Evolutionary conservation across 2,113 vertebrate species (phyloP), one percentile per base, ranked within the genome.

Genomic region (Halichoeres trimaculatus): DNA sequence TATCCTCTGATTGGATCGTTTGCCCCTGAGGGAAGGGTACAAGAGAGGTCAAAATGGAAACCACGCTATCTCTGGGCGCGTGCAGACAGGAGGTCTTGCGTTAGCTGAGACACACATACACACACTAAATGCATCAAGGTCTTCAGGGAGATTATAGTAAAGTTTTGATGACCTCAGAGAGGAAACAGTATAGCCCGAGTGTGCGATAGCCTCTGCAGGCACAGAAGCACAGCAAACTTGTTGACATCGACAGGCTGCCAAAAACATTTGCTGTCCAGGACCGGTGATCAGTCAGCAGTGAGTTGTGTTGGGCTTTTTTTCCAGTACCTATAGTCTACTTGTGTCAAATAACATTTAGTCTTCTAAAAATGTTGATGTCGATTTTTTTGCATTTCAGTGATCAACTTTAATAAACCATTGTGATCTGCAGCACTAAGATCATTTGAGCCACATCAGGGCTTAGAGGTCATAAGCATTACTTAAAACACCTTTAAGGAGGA

Each of bases 1-100:
- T 90, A 90, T 89, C 76, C 83, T 88, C 79, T 92, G 91, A 91
- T 91, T 91, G 90, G 91, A 92, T 88, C 78, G 76, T 76, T 79
- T 78, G 68, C 73, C 89, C 86, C 86, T 74, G 67, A 74, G 89
- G 90, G 89, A 91, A 91, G 89, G 89, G 69, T 84, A 91, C 85
- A 84, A 72, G 59, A 40, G 88, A 91, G 89, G 91, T 92, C 89
- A 90, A 86, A 84, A 78, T 70, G 74, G 78, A 88, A 84, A 69
- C 66, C 77, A 70, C 11, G 59, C 83, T 65, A 83, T 88, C 80
- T 82, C 83, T 83, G 80, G 70, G 79, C 72, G n/a, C 10, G 64
- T 13, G 13, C 71, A 81, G 64, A 81, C 68, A 77, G 59, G 52
- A 10, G 59, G 75, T 67, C 48, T 70, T 53, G 71, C 69, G 76